phyloP scores from a whole-genome alignment of 2,888 invertebrate species.

The Furcula furcula region DNA sequence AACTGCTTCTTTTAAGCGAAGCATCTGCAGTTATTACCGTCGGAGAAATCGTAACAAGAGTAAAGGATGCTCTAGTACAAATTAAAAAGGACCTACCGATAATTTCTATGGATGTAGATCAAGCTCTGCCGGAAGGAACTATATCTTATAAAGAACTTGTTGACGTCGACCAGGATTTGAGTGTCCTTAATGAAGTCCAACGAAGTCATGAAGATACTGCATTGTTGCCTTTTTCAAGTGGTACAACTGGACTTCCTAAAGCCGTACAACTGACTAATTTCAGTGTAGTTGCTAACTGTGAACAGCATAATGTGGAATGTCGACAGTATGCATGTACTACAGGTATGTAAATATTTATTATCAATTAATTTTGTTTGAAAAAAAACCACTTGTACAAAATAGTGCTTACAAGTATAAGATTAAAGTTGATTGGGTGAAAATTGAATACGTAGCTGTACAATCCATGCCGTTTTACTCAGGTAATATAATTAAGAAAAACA shows the following conservation, averaged over 20 bases:
- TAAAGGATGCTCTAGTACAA: conserved; percentile 68
- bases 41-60: conserved; percentile 72
- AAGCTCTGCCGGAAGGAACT: conserved; percentile 66
- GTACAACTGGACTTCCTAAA: conserved; percentile 92
- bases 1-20: conserved; percentile 81
- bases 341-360: too few relatives aligned
- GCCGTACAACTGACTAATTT: conserved; percentile 85
- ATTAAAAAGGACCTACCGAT: conserved; percentile 72
- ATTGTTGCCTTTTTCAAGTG: conserved; percentile 90
- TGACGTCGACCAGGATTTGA: conserved; percentile 69
- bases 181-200: conserved; percentile 61
- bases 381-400: background rate
- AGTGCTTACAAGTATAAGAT: too few relatives aligned
- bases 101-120: conserved; percentile 52
- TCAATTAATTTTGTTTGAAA: too few relatives aligned
- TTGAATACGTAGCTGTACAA: too few relatives aligned
- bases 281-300: conserved; percentile 75
- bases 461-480: too few relatives aligned
- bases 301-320: conserved; percentile 53
- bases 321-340: conserved; percentile 47
- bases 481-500: too few relatives aligned
- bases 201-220: conserved; percentile 79
- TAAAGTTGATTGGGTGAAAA: too few relatives aligned
- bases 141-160: conserved; percentile 83
- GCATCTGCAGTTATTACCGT: conserved; percentile 83